These are phyloP conservation scores for Sinonovacula constricta DNA, from an alignment of 1,140 invertebrate genomes.

Conservation along the genomic window DNA sequence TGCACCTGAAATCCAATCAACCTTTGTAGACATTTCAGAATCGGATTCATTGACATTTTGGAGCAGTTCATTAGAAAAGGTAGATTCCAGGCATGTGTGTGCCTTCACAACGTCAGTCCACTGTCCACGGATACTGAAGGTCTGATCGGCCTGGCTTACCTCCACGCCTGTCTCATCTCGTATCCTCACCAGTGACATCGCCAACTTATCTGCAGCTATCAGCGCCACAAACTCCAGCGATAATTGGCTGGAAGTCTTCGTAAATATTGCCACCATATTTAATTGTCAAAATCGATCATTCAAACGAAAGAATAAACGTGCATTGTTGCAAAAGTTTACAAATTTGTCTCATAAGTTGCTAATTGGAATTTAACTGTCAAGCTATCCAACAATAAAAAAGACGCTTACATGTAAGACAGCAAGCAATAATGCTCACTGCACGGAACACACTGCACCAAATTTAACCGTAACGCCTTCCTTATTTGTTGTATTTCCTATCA, in stretches of 20 bases:
- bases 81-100: constrained; percentile 12
- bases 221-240: constrained; percentile 26
- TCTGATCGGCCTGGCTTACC: constrained; percentile 13
- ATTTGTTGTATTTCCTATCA: no score
- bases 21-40: not conserved
- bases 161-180: constrained; percentile 30
- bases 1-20: no score
- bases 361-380: no score
- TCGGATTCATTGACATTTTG: not conserved
- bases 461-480: no score
- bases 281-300: not conserved
- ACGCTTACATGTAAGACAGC: no score
- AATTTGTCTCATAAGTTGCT: not conserved
- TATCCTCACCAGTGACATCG: constrained; percentile 14
- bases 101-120: constrained; percentile 30
- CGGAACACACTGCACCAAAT: no score
- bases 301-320: not conserved
- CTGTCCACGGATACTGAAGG: constrained; percentile 23
- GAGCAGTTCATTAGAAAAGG: constrained; percentile 27
- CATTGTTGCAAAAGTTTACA: not conserved
- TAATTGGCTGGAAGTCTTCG: constrained; percentile 25
- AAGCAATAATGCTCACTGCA: no score
- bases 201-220: constrained; percentile 34
- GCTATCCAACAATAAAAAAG: no score
- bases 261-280: constrained; percentile 38